A percentile compares a stretch with the other conserved stretches of the same genome.
phyloP scores from a whole-genome alignment of 2,888 invertebrate genomes.

The Lumbricus terrestris region DNA sequence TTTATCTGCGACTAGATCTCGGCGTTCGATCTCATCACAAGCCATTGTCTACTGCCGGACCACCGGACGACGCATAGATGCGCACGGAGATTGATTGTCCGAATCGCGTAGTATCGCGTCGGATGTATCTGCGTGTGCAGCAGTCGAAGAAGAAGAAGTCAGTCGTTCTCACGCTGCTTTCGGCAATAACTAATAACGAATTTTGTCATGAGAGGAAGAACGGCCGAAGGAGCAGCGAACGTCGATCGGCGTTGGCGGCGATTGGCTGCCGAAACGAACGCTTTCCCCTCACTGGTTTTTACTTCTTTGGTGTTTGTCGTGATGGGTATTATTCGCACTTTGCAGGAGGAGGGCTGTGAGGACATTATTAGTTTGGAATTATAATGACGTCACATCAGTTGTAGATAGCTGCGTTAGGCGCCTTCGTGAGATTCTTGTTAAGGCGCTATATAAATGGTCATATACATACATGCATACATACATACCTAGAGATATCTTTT shows the following conservation, averaged over 20 bases:
- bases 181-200: constrained; percentile 9
- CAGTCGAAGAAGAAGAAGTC: background rate
- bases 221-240: background rate
- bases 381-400: background rate
- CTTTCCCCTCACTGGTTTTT: background rate
- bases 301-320: background rate
- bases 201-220: background rate
- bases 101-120: background rate
- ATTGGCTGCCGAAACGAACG: background rate
- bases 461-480: no score
- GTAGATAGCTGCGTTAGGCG: no score
- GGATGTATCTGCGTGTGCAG: background rate
- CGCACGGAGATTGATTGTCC: background rate
- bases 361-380: background rate
- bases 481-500: no score
- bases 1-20: constrained; percentile 13
- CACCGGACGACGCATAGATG: background rate
- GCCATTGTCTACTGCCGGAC: background rate
- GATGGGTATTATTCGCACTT: background rate
- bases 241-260: background rate
- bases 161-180: background rate
- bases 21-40: constrained; percentile 12
- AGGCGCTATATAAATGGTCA: no score
- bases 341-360: background rate
- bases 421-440: no score